Conservation (phyloP, 2,888 invertebrate genomes). For the Epicampocera succincta region DNA sequence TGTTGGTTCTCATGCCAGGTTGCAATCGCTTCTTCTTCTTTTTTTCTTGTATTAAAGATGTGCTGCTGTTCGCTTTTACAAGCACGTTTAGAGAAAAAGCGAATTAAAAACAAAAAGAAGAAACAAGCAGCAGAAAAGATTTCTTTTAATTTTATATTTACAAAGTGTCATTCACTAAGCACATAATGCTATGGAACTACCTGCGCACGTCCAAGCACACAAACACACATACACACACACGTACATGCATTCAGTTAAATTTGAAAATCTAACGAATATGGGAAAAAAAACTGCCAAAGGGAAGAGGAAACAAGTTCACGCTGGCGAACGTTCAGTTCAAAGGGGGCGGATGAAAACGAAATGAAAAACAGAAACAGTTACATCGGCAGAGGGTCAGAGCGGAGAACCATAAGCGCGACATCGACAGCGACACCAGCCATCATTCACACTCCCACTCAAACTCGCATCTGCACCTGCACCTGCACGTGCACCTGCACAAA, state of each 20-base stretch:
- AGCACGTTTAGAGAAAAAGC: conserved; percentile 43
- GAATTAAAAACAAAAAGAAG: not conserved
- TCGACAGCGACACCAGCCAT: conserved; percentile 16
- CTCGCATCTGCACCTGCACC: no score
- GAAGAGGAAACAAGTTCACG: conserved; percentile 35
- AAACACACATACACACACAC: no score
- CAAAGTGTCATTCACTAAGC: conserved; percentile 65
- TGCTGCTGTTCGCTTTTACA: conserved; percentile 59
- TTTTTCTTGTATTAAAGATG: conserved; percentile 16
- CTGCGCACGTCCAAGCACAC: not conserved
- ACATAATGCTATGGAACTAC: conserved; percentile 38
- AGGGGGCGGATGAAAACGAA: not conserved
- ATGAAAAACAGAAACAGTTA: not conserved
- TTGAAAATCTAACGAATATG: conserved; percentile 8
- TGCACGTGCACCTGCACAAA: no score
- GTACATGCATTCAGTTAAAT: not conserved
- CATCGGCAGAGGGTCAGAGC: conserved; percentile 13
- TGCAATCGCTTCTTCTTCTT: not conserved
- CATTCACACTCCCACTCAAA: conserved; percentile 23
- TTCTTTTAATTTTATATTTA: conserved; percentile 70
- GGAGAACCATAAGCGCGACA: conserved; percentile 8
- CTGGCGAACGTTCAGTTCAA: conserved; percentile 18
- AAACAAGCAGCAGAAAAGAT: conserved; percentile 53
- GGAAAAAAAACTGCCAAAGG: conserved; percentile 2
- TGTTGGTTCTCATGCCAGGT: conserved; percentile 13